Evolutionary conservation across 1,140 invertebrate species (phyloP), one percentile per base, ranked within the genome.

Genomic region (Drosophila kikkawai): DNA sequence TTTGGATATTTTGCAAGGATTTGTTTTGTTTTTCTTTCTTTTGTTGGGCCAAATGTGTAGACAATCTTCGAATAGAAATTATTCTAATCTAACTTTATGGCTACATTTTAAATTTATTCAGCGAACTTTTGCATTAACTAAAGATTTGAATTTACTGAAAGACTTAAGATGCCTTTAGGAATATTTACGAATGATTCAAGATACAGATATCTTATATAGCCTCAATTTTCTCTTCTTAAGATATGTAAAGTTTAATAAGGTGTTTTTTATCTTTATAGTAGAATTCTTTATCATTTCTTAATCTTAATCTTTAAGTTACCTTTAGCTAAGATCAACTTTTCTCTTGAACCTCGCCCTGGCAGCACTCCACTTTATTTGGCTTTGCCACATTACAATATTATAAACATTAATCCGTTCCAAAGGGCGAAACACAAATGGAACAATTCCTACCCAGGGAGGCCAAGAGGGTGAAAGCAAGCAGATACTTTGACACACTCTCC

Each of bases 351-450:
- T 26, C 75, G 47, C n/a, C 1, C 26, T 34, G 42, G 34, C 63
- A 39, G 34, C 44, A 34, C 34, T 47, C 51, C 45, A 73, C 53
- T 73, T 73, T 73, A 60, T 60, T 73, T 73, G 68, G 34, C 44
- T 41, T 73, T 67, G 42, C 48, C 60, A 48, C 63, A 80, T 79
- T 74, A 74, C 60, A 79, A 80, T 79, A 79, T 70, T 80, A 61
- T 63, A 80, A 79, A 79, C 78, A 73, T 73, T 79, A 79, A 79
- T 68, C 63, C 53, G 64, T 34, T 74, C 13, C 48, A 41, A 75
- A 48, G 44, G 44, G 41, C 57, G 45, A 45, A 63, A 48, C 57
- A 55, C 57, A 74, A 69, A 60, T 74, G 44, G 47, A 78, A 69
- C 79, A 82, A 75, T 74, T 75, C 61, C 36, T 41, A 12, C 5